phyloP scores from a whole-genome alignment of 2,888 invertebrate species.

The Tanytarsus gracilentus region DNA sequence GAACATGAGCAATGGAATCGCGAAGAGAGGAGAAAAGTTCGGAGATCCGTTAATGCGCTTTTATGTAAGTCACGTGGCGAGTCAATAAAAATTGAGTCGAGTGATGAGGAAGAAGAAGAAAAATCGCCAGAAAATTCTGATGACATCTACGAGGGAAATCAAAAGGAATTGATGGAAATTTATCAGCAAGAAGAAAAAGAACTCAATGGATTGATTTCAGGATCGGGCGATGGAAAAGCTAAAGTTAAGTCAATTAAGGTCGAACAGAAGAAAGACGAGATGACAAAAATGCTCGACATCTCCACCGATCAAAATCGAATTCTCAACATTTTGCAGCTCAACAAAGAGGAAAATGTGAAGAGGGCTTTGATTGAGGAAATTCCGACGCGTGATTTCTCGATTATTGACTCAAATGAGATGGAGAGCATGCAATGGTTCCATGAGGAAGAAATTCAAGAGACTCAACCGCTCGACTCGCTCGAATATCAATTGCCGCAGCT shows the following conservation, averaged over 20 bases:
- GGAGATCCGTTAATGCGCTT: slow-evolving; percentile 36
- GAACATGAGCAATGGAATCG: slow-evolving; percentile 40
- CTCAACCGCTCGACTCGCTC: not conserved
- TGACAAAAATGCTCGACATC: slow-evolving; percentile 20
- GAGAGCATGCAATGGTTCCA: slow-evolving; percentile 25
- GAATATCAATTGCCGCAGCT: slow-evolving; percentile 14
- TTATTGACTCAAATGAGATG: slow-evolving; percentile 7
- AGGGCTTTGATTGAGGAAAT: slow-evolving; percentile 6
- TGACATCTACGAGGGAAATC: slow-evolving; percentile 23
- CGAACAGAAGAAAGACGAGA: slow-evolving; percentile 13
- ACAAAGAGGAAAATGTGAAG: not conserved
- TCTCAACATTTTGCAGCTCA: slow-evolving; percentile 16
- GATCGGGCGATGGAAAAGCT: not conserved
- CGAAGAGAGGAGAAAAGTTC: slow-evolving; percentile 39
- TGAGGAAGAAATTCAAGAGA: slow-evolving; percentile 7
- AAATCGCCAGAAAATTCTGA: not conserved
- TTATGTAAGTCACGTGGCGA: not conserved
- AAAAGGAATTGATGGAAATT: slow-evolving; percentile 16
- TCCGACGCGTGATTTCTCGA: not conserved
- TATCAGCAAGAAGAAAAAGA: not conserved
- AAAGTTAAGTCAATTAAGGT: slow-evolving; percentile 2
- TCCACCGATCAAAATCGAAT: slow-evolving; percentile 14
- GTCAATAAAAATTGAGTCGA: slow-evolving; percentile 33
- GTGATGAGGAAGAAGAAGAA: slow-evolving; percentile 38
- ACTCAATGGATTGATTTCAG: not conserved